Base-by-base conservation (phyloP, 2,888 invertebrate genomes). In the Schizotus pectinicornis region DNA sequence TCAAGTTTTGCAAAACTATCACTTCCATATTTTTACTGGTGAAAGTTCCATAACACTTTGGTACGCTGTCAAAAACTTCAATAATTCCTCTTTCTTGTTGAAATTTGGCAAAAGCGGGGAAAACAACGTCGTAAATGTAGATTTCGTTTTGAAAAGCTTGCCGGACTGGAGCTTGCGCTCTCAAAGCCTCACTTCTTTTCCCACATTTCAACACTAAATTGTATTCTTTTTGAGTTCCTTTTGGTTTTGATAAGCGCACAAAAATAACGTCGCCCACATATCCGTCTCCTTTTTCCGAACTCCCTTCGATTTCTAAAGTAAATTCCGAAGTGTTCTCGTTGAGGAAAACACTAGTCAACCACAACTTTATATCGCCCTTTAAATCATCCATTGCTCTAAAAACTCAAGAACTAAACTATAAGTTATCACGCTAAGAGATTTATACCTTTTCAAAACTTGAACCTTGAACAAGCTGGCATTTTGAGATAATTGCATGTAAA, bases 1-100 rank as follows among this genome's bases (percentile, higher is more conserved):
- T 64, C 39, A 67, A 34, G 31, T 68, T 65, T 36, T 64, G 54
- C 36, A 68, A 12, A 7, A 63, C 54, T 6, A 68, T 49, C 11
- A 58, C 42, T 43, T 65, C 65, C 22, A 22, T 22, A 22, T 22
- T 22, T 22, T 22, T 5, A 22, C 3, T 22, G 5, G 22, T 22
- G 5, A 22, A 22, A 22, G 22, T 22, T 22, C 42, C 39, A 11
- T 47, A 46, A 13, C 42, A 41, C 0, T 58, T 42, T 3, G 22
- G 3, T 22, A 22, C 22, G 22, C 22, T 33, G 12, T 39, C 12
- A 14, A 45, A 45, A 12, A 13, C 33, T 12, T 51, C 35, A 6
- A 6, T 41, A 22, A 22, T 22, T 22, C 22, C 22, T 22, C 22
- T 2, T 22, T 22, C 22, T 22, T 22, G 22, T 52, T 57, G 22